Evolutionary conservation across 2,888 invertebrate species (phyloP), one percentile per base, ranked within the genome.

Genomic region (Dilophus febrilis): DNA sequence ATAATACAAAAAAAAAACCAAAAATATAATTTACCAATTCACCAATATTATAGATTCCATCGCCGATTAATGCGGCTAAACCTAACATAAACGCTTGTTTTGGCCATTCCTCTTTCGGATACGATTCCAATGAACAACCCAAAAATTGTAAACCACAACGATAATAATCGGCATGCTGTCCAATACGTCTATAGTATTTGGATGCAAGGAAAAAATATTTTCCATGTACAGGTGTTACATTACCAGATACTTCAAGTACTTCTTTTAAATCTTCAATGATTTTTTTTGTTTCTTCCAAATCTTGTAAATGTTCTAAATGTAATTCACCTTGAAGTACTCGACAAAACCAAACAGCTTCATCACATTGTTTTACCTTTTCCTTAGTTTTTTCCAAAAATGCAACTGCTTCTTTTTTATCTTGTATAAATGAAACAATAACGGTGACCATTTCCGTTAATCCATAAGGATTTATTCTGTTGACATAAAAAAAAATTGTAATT

Each of bases 1-100:
- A 26, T 32, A 33, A 18, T 30, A 14, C 17, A 31, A 29, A n/a
- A 13, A 37, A 35, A 27, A 12, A 35, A 16, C 10, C 13, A n/a
- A 4, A 29, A 8, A 10, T 19, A 19, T 38, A 31, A 50, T 59
- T 60, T 51, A 82, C 81, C 61, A 99, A 66, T 61, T 98, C 98
- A 0, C 94, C 97, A 49, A 98, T 77, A 59, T 98, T 98, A 59
- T 95, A 98, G 16, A 99, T 87, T 17, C 84, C 86, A 51, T 91
- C 86, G 1, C 94, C 97, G 2, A 97, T 66, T 18, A 98, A 71
- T 0, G 94, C 97, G 1, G 98, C 97, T 7, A 98, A 64, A 0
- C 92, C 88, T 4, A 99, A 70, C 50, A 91, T 78, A 55, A 90
- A 86, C 0, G 97, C 97, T 51, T 86, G 79, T 40, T 77, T 73